Evolutionary conservation across 2,797 vertebrate species (phyloP).

Genomic region (Dallia pectoralis): DNA sequence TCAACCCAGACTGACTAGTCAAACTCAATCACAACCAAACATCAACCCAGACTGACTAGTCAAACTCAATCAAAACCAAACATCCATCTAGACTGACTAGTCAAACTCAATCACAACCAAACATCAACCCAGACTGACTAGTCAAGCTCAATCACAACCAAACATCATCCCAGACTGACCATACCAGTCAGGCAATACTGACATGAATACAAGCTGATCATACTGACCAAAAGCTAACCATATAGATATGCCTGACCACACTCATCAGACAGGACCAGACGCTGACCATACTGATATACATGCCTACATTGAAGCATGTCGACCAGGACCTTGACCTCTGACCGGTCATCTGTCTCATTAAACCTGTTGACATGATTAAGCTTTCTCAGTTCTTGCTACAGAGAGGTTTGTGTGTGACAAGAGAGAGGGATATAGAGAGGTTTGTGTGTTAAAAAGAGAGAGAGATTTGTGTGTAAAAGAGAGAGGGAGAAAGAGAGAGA

Average conservation of each 20-base stretch:
- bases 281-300: not conserved
- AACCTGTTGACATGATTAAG: constrained; percentile 65
- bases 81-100: too few species aligned
- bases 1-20: not conserved
- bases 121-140: not conserved
- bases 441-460: not conserved
- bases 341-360: constrained; percentile 61
- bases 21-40: too few species aligned
- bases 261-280: not conserved
- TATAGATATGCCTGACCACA: not conserved
- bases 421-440: not conserved
- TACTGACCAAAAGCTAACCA: not conserved
- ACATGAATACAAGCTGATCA: not conserved
- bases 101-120: too few species aligned
- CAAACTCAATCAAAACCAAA: too few species aligned
- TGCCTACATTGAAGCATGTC: not conserved
- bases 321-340: constrained; percentile 53
- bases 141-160: not conserved
- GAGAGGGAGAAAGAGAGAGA: not conserved
- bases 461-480: too few species aligned
- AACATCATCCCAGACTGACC: not conserved
- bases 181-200: not conserved
- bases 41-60: too few species aligned
- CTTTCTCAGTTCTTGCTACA: constrained; percentile 17
- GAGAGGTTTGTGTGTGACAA: not conserved